Evolutionary conservation across 2,113 vertebrate species (phyloP).

Genomic region (Paramisgurnus dabryanus): DNA sequence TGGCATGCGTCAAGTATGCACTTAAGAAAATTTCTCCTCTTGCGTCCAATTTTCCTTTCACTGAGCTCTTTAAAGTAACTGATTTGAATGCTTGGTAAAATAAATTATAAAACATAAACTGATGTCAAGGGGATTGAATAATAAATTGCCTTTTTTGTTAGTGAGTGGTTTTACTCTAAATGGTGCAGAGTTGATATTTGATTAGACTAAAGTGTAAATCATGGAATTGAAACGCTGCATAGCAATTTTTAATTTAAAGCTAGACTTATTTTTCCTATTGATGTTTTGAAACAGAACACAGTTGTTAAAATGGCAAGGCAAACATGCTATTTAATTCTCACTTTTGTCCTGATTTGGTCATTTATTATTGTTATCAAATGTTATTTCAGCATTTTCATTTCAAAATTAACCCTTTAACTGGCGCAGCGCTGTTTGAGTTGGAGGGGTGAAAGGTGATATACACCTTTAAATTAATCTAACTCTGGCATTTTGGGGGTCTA

Average conservation of each 20-base stretch:
- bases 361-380: neutral
- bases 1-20: conserved; percentile 5
- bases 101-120: neutral
- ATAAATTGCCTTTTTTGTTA: neutral
- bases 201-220: neutral
- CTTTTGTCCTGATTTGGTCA: neutral
- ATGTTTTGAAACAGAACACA: neutral
- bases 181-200: neutral
- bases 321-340: neutral
- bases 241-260: neutral
- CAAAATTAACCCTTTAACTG: too few species aligned
- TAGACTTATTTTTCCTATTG: neutral
- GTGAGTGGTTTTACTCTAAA: neutral
- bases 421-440: too few species aligned
- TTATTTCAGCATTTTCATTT: too few species aligned
- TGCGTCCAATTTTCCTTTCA: neutral
- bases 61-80: neutral
- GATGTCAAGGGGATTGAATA: neutral
- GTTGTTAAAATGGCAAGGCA: neutral
- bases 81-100: conserved; percentile 6
- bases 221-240: neutral
- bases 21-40: conserved; percentile 21
- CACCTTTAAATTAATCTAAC: too few species aligned
- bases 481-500: too few species aligned
- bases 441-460: too few species aligned